phyloP scores from a whole-genome alignment of 2,113 vertebrate species.

The Planiliza haematocheilus region DNA sequence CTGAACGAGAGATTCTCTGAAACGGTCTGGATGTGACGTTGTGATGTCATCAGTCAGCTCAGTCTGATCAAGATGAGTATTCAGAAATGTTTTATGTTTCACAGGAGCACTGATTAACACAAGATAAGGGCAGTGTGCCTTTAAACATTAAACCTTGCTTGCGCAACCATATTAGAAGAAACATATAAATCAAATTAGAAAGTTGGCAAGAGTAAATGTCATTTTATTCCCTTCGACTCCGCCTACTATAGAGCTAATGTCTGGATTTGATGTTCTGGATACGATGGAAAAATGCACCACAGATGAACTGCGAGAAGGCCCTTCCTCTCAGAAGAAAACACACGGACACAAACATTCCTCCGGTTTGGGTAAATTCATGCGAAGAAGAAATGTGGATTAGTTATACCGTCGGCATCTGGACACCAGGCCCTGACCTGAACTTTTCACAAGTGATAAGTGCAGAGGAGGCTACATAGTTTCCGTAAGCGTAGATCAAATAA shows the following conservation, averaged over 20 bases:
- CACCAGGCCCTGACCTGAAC: conserved; percentile 14
- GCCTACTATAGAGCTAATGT: not conserved
- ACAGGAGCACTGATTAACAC: not conserved
- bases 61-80: too few relatives aligned
- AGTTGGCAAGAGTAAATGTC: not conserved
- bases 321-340: not conserved
- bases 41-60: too few relatives aligned
- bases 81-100: not conserved
- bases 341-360: not conserved
- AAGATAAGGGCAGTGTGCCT: too few relatives aligned
- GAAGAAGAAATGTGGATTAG: not conserved
- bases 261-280: conserved; percentile 8
- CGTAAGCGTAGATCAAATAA: not conserved
- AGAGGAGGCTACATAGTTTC: conserved; percentile 7
- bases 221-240: not conserved
- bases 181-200: not conserved
- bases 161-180: not conserved
- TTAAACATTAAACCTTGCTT: not conserved
- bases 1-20: too few relatives aligned
- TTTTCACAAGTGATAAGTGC: conserved; percentile 3
- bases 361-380: not conserved
- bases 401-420: conserved; percentile 21
- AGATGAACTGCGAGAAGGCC: not conserved
- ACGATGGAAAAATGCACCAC: not conserved
- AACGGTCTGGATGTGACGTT: too few relatives aligned